phyloP scores from a whole-genome alignment of 2,888 invertebrate species.

The Lamellibrachia satsuma region DNA sequence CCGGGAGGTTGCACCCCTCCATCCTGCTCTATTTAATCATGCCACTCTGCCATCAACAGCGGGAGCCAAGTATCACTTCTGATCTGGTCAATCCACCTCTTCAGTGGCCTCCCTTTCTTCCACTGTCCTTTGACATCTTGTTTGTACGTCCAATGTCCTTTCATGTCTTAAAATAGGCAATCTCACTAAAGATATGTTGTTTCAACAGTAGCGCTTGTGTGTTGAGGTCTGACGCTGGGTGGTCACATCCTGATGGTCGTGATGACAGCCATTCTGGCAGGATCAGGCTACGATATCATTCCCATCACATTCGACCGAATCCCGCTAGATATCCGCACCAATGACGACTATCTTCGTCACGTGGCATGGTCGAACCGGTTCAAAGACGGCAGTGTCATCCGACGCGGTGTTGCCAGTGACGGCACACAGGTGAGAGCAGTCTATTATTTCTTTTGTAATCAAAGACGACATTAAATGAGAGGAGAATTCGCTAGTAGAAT shows the following conservation, averaged over 20 bases:
- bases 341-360: slow-evolving; percentile 46
- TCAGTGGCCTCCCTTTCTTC: too few relatives aligned
- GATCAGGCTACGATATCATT: slow-evolving; percentile 37
- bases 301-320: slow-evolving; percentile 39
- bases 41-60: too few relatives aligned
- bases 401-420: background rate
- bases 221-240: slow-evolving; percentile 29
- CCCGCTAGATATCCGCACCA: slow-evolving; percentile 49
- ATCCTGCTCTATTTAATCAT: too few relatives aligned
- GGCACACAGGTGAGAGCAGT: slow-evolving; percentile 7
- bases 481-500: background rate
- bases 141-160: too few relatives aligned
- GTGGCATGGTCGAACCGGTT: slow-evolving; percentile 45
- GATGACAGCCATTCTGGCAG: slow-evolving; percentile 33
- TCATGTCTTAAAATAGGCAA: background rate
- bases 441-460: background rate
- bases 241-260: slow-evolving; percentile 34
- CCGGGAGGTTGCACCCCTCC: too few relatives aligned
- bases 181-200: background rate
- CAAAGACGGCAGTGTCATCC: slow-evolving; percentile 26
- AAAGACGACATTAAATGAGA: background rate
- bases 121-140: too few relatives aligned
- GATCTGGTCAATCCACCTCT: too few relatives aligned
- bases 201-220: background rate
- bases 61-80: too few relatives aligned